These are phyloP conservation scores for Ranitomeya variabilis DNA, from an alignment of 2,113 vertebrate species.

Conservation along the genomic window DNA sequence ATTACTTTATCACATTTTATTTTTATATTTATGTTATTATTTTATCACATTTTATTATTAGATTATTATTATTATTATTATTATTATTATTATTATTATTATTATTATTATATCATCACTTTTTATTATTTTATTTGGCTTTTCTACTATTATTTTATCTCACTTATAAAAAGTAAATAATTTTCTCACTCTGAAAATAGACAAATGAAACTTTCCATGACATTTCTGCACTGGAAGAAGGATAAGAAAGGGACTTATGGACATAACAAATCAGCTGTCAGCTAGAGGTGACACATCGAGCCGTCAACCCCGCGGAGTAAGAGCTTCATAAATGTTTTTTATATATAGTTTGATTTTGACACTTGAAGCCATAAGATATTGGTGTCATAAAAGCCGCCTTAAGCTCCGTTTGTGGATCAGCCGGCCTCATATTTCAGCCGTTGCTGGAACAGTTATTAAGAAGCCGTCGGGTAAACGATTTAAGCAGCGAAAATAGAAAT, in stretches of 20 bases:
- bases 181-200: conserved; percentile 25
- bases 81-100: too few relatives aligned
- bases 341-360: conserved; percentile 54
- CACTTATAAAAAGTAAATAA: neutral
- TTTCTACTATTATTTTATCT: neutral
- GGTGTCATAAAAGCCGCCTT: conserved; percentile 52
- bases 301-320: conserved; percentile 36
- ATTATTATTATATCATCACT: too few relatives aligned
- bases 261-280: conserved; percentile 54
- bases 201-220: conserved; percentile 10
- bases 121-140: neutral
- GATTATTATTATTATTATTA: too few relatives aligned
- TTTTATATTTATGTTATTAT: too few relatives aligned
- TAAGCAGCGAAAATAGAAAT: conserved; percentile 35
- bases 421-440: conserved; percentile 34
- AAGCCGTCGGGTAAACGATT: conserved; percentile 20
- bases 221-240: conserved; percentile 9
- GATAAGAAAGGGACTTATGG: conserved; percentile 23
- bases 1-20: too few relatives aligned
- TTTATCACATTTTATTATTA: too few relatives aligned
- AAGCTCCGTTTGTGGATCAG: conserved; percentile 18
- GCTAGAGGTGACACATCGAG: conserved; percentile 38
- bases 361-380: conserved; percentile 53
- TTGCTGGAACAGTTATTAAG: conserved; percentile 18
- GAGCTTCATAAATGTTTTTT: conserved; percentile 30